Evolutionary conservation across 2,888 invertebrate species (phyloP), one percentile per base, ranked within the genome.

Genomic region (Leucophenga montana): DNA sequence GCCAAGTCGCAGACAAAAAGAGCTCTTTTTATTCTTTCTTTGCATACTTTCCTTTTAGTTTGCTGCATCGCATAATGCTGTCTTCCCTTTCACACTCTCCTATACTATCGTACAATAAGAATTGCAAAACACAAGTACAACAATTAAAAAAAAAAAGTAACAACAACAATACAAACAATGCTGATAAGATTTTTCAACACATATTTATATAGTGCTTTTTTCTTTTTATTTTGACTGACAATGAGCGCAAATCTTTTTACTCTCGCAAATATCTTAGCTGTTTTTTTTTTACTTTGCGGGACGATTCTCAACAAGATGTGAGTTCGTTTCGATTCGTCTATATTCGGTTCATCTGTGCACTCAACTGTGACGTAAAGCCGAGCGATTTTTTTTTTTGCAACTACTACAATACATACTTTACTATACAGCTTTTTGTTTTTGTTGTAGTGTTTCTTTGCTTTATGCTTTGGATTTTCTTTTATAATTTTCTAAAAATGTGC

Each of bases 291-390:
- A 44, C 18, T 44, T 46, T 57, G 27, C 31, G 39, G 39, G 8
- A 39, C 9, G 8, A 3, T 39, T 39, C 33, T 33, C 39, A 39
- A 11, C 39, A 14, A 14, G n/a, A 22, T 22, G 31, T 27, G 11
- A 22, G n/a, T 27, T 57, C 27, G 31, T 33, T 50, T 27, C 31
- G 20, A 33, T 48, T n/a, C 66, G 39, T 16, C 46, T 31, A 20
- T 9, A 16, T 39, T 18, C 48, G 18, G 6, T 50, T 27, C 13
- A 56, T 39, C 62, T 70, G 67, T 71, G 67, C 73, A 73, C 74
- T 77, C 80, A 80, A 77, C 75, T 77, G 82, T 82, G 82, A 83
- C 82, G 83, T 75, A 48, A 64, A 59, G 59, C 33, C 13, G 46
- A 57, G 14, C 48, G 48, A 48, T 39, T 16, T 18, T 22, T 54